Evolutionary conservation across 2,113 vertebrate genomes (phyloP).

Genomic region (Cyprinodon tularosa): DNA sequence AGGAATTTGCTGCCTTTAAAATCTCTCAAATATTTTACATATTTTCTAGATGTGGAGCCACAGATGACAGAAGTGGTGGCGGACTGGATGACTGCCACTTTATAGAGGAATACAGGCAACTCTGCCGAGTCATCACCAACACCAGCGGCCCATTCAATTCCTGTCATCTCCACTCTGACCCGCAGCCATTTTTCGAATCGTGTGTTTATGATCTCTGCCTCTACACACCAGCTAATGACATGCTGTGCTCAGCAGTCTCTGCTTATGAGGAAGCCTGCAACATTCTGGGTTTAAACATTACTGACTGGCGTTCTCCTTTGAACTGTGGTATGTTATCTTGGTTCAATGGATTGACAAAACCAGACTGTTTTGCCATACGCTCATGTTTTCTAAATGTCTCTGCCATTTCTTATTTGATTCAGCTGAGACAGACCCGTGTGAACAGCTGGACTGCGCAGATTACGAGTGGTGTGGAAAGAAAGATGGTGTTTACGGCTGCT

Average conservation of each 20-base stretch:
- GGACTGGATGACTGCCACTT: conserved; percentile 19
- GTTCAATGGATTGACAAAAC: neutral
- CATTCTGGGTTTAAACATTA: conserved; percentile 26
- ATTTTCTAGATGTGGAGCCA: conserved; percentile 50
- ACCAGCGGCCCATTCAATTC: conserved; percentile 57
- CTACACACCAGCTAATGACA: conserved; percentile 53
- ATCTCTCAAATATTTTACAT: neutral
- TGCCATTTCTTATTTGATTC: neutral
- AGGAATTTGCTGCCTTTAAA: neutral
- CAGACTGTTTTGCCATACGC: neutral
- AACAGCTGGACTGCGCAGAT: conserved; percentile 61
- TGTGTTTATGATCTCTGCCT: conserved; percentile 70
- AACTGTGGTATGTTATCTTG: conserved; percentile 52
- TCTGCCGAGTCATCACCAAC: conserved; percentile 69
- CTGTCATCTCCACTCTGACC: conserved; percentile 52
- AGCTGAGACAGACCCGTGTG: conserved; percentile 65
- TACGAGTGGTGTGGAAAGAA: conserved; percentile 75
- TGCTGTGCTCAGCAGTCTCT: conserved; percentile 63
- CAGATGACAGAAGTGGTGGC: neutral
- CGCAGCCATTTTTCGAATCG: conserved; percentile 31
- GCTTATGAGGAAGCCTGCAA: conserved; percentile 61
- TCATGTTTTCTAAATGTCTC: conserved; percentile 14
- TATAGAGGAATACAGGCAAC: conserved; percentile 48
- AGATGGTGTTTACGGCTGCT: conserved; percentile 71
- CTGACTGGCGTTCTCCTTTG: conserved; percentile 56